Conservation (phyloP, 2,888 invertebrate species). For the Reticulitermes lucifugus region DNA sequence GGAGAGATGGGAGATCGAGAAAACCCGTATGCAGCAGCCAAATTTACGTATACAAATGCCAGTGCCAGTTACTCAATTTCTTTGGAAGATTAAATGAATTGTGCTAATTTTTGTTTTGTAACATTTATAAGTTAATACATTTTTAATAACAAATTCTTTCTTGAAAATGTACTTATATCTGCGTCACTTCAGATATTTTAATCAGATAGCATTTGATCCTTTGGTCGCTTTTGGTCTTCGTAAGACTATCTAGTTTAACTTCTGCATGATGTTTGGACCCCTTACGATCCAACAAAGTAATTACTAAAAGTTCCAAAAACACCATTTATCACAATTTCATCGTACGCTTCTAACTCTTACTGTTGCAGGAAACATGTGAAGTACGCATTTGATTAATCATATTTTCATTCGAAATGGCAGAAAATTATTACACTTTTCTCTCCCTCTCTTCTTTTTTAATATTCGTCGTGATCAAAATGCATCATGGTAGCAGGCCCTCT, state of each 20-base stretch:
- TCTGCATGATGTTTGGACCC: background rate
- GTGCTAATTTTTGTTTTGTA: no score
- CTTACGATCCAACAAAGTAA: slow-evolving; percentile 24
- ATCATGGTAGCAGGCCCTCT: background rate
- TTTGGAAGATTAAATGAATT: no score
- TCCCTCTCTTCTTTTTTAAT: background rate
- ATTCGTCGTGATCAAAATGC: background rate
- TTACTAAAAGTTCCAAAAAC: slow-evolving; percentile 34
- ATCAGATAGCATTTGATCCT: background rate
- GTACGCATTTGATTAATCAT: slow-evolving; percentile 24
- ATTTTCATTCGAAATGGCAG: slow-evolving; percentile 10
- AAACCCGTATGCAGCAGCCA: no score
- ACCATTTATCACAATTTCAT: slow-evolving; percentile 40
- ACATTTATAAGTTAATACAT: no score
- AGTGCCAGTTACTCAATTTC: no score
- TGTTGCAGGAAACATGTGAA: slow-evolving; percentile 1
- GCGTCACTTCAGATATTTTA: no score
- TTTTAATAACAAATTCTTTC: no score
- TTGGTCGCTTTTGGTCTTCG: background rate
- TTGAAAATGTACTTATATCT: no score
- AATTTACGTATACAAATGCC: no score
- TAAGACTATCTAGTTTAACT: background rate
- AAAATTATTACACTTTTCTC: background rate
- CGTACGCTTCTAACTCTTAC: background rate
- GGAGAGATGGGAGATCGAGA: no score